Evolutionary conservation across 1,140 invertebrate species (phyloP), one percentile per base, ranked within the genome.

Genomic region (Saxidomus purpurata): DNA sequence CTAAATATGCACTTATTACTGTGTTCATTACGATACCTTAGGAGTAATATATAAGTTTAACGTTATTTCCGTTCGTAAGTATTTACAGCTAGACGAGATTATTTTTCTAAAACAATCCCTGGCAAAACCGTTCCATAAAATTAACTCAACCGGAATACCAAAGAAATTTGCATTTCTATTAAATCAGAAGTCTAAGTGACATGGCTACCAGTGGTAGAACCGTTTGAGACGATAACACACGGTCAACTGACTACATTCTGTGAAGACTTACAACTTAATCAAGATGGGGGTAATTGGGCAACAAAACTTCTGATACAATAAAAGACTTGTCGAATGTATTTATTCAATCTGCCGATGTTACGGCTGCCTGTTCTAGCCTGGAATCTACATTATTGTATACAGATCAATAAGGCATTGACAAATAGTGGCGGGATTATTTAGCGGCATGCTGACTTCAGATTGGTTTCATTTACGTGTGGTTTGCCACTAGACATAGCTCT

Each of bases 331-430:
- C 9, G 25, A 28, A 63, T 28, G 59, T 28, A 63, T 28, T 63
- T 2, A 28, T 63, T 63, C 59, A 28, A 28, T 28, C 19, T 63
- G 59, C 8, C 25, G 6, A 43, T 43, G 15, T 8, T 43, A 28
- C 59, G n/a, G 59, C 6, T 4, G 59, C 59, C 25, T 63, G 28
- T 63, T 63, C 25, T 15, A 28, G n/a, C 28, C 28, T 63, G 59
- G 59, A 63, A 63, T 25, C 15, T 63, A 63, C 59, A 28, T 63
- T 63, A 63, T 63, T 63, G 59, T n/a, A 63, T 63, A 63, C 22
- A 28, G 59, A 63, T 63, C 59, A 63, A 63, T 63, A 63, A 8
- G 15, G 6, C 6, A 28, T 28, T 63, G 59, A 63, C 59, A 63
- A n/a, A 19, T 63, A 28, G 59, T n/a, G 59, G 59, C 59, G 59